These are phyloP conservation scores for Chelon labrosus DNA, from an alignment of 2,797 vertebrate genomes.

Conservation along the genomic window DNA sequence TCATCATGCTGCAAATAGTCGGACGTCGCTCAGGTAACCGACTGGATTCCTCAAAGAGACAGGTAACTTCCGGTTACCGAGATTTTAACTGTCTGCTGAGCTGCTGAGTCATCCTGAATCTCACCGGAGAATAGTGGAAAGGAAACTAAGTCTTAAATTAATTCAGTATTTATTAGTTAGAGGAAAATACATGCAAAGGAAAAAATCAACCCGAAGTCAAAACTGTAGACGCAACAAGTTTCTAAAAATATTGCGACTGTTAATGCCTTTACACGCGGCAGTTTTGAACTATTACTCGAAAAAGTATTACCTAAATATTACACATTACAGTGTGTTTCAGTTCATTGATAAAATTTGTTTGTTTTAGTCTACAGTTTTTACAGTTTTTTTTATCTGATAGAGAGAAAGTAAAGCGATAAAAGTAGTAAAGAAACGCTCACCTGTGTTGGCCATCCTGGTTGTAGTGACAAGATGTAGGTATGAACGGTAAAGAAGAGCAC, in stretches of 20 bases:
- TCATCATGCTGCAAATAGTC: background rate
- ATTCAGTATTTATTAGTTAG: background rate
- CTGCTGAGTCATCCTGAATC: conserved; percentile 38
- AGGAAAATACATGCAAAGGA: background rate
- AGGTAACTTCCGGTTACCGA: background rate
- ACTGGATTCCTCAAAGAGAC: background rate
- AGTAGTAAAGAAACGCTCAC: conserved; percentile 37
- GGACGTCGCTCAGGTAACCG: background rate
- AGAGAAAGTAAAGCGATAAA: too few species aligned
- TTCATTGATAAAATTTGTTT: background rate
- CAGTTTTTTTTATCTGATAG: too few species aligned
- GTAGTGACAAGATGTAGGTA: background rate
- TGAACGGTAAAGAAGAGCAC: background rate
- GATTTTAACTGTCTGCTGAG: conserved; percentile 13
- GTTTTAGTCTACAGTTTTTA: too few species aligned
- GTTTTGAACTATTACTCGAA: too few species aligned
- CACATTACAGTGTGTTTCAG: background rate
- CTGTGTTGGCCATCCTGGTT: conserved; percentile 48
- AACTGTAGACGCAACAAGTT: background rate
- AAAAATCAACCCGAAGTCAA: background rate
- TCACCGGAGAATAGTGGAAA: rapidly evolving
- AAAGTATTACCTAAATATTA: background rate
- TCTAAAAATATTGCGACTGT: background rate
- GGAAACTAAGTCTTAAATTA: too few species aligned
- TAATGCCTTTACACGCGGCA: too few species aligned